Base-by-base conservation (phyloP, 2,797 vertebrate species). In the Acipenser oxyrinchus region DNA sequence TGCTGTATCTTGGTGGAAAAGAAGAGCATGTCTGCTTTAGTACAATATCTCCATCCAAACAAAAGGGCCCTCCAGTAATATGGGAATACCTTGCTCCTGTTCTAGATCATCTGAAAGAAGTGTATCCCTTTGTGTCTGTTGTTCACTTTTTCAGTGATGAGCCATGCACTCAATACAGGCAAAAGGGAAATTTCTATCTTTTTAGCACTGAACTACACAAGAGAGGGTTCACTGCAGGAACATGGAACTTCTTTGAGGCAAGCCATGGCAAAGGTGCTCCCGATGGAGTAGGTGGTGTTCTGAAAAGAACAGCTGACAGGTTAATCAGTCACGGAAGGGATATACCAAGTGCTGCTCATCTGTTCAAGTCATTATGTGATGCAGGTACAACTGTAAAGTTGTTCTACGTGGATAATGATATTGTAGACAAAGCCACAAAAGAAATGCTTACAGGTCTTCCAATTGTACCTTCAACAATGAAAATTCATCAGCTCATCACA, bases 241-340 rank as follows among this genome's bases (percentile, higher is more conserved):
- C 63, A n/a, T 70, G 51, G 58, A 66, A 74, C 67, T 74, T 71
- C 61, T 74, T 71, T 71, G 68, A 69, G 68, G 70, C 67, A 65
- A 68, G 59, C 55, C 70, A 69, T 69, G 69, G 64, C 5, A 69
- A 71, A 62, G 67, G 69, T 55, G 67, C 64, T 62, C 66, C 66
- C 64, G 69, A 65, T 8, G 52, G 57, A 51, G 64, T 72, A 51
- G 71, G 65, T 64, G 68, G 68, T 53, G 65, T 62, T 51, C 51
- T 73, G 48, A 73, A 70, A 66, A 70, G 71, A 60, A 65, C 52
- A 65, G 66, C 66, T 68, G 69, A 66, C 59, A 48, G 15, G 49
- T 60, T 65, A 23, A 3, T 23, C 23, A 23, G 23, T 23, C 23
- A 23, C 23, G 23, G 23, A 23, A 23, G 23, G 23, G 23, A 23